These are phyloP conservation scores for Grammomys dolichurus DNA, from an alignment of 2,113 vertebrate genomes.

Conservation along the genomic window DNA sequence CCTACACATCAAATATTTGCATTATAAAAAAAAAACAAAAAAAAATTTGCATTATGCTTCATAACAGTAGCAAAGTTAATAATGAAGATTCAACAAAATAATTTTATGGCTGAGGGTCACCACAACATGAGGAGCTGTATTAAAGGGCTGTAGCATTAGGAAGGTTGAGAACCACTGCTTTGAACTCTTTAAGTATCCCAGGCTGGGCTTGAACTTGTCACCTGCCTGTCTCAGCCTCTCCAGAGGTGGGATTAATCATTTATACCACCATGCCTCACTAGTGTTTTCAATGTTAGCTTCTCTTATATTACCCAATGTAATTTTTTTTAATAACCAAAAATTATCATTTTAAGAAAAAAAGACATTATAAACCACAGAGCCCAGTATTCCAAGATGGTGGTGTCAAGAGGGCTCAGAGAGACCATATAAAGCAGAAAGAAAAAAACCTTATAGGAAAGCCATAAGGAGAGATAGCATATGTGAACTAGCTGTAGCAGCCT, in stretches of 20 bases:
- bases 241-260: not conserved
- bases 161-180: not conserved
- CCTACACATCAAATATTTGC: not conserved
- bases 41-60: not conserved
- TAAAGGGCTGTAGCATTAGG: not conserved
- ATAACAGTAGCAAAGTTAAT: not conserved
- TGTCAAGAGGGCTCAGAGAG: not conserved
- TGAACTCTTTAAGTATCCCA: not conserved
- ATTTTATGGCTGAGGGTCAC: not conserved
- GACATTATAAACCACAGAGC: not conserved
- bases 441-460: not conserved
- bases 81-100: not conserved
- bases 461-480: not conserved
- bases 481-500: not conserved
- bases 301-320: not conserved
- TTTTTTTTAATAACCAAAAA: not conserved
- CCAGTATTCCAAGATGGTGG: not conserved
- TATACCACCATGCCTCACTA: not conserved
- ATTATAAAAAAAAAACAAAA: too few relatives aligned
- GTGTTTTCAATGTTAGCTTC: not conserved
- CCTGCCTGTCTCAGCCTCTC: not conserved
- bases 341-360: constrained; percentile 22
- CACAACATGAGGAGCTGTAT: not conserved
- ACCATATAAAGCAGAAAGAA: not conserved
- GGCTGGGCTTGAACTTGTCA: not conserved